A percentile compares a stretch with the other conserved stretches of the same genome.
phyloP scores from a whole-genome alignment of 2,797 vertebrate species.

The Gambusia yucatana region DNA sequence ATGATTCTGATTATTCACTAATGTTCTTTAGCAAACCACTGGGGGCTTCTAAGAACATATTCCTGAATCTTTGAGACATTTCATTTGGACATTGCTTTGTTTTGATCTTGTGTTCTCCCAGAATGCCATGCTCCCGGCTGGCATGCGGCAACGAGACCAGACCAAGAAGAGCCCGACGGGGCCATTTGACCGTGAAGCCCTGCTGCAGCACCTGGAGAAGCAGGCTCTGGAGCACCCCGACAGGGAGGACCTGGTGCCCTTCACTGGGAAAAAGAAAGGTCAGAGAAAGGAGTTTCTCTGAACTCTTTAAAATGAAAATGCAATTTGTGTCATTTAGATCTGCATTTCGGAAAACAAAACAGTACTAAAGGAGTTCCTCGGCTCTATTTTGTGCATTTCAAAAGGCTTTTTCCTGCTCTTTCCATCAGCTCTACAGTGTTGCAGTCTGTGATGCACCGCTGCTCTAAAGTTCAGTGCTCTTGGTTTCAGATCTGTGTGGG shows the following conservation, averaged over 20 bases:
- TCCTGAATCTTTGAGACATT: not conserved
- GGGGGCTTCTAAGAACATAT: not conserved
- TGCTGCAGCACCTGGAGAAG: slow-evolving; percentile 92
- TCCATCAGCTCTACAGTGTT: not conserved
- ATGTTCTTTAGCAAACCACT: not conserved
- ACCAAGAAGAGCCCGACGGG: slow-evolving; percentile 93
- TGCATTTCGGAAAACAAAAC: not conserved
- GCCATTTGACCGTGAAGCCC: slow-evolving; percentile 86
- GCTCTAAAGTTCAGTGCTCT: slow-evolving; percentile 21
- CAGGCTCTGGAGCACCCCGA: slow-evolving; percentile 87
- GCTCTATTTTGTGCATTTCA: not conserved
- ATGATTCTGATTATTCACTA: not conserved
- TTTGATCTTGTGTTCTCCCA: slow-evolving; percentile 62
- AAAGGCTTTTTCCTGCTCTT: not conserved
- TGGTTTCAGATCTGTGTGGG: slow-evolving; percentile 28
- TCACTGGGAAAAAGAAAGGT: slow-evolving; percentile 96
- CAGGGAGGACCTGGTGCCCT: slow-evolving; percentile 92
- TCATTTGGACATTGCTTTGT: not conserved
- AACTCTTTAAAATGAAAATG: not conserved
- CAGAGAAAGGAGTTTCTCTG: not conserved
- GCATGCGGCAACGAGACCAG: slow-evolving; percentile 91
- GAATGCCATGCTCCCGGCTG: slow-evolving; percentile 95
- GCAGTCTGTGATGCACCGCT: slow-evolving; percentile 12
- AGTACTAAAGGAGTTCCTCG: not conserved
- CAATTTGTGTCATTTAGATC: not conserved